Evolutionary conservation across 2,888 invertebrate species (phyloP), one percentile per base, ranked within the genome.

Genomic region (Catotricha subobsoleta): DNA sequence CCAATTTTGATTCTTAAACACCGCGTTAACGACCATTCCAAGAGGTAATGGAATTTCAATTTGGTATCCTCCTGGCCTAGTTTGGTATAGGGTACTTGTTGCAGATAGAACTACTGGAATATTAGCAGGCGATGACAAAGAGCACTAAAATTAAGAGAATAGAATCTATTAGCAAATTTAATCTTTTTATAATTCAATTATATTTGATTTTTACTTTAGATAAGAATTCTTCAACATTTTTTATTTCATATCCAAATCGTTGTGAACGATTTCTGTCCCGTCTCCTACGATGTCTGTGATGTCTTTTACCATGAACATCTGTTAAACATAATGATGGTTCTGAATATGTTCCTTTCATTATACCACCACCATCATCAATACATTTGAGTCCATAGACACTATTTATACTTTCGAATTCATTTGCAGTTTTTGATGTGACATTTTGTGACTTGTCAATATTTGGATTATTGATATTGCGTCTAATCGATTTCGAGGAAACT

Each of bases 1-100:
- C 86, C 86, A 86, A 51, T 76, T 75, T 50, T 82, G 76, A 53
- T 81, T 83, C 58, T 83, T 83, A 59, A 84, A 86, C 20, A 86
- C 79, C 0, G 83, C 84, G 57, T 86, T 86, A 10, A 86, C 83
- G 3, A 86, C 83, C 59, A 83, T 84, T 4, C 86, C 86, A 44
- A 84, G 62, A 0, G 83, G 81, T 39, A 84, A 59, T 0, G 72
- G 67, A 39, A 80, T 65, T 58, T 80, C 80, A 9, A 69, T 67
- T 52, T 75, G 74, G 50, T 74, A 76, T 28, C 69, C 70, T n/a
- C 75, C 76, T 36, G 69, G 67, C 44, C 76, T 71, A 1, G 81
- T 82, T 58, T 80, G 79, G 58, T 81, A 80, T 12, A 81, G 62
- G 0, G 74, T 72, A 49, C 75, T 78, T 2, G 80, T 75, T 50